Evolutionary conservation across 2,113 vertebrate genomes (phyloP), one percentile per base, ranked within the genome.

Genomic region (Podarcis cretensis): DNA sequence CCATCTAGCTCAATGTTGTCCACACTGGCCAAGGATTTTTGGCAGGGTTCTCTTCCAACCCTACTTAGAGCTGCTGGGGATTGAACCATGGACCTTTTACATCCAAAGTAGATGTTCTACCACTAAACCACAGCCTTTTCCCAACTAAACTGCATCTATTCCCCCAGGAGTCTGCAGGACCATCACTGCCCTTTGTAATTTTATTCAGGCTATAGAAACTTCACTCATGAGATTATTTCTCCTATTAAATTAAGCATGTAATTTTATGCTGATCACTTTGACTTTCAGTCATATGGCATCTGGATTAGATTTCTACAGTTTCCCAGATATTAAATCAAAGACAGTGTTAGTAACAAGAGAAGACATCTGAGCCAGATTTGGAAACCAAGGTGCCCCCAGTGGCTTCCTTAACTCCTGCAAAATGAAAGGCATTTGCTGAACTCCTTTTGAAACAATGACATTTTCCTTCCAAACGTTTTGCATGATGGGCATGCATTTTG

Each of bases 231-330:
- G n/a, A 75, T 85, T 8, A 27, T 59, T 59, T 85, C 21, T 54
- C 21, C 71, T 63, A 75, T 85, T 85, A 59, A 85, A 84, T 85
- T 59, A 35, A 59, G 54, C n/a, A 37, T 73, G 21, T 74, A 71
- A 83, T 16, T 74, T 84, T 74, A n/a, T 75, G 69, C n/a, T 48
- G 9, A 48, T 48, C 48, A 48, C 48, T 37, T 73, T 74, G 71
- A 35, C n/a, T 63, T 75, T 85, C 71, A 74, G 13, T 85, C 21
- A 37, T 84, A 84, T 57, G 83, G n/a, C 40, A 54, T 84, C 82
- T 84, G 83, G 30, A 84, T 84, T 73, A 14, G 43, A 84, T 84
- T 84, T 32, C 43, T 73, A 84, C 68, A 84, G 82, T n/a, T 73
- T 57, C 27, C 68, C 43, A 57, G 43, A 35, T 71, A 84, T 71